Evolutionary conservation across 2,888 invertebrate genomes (phyloP), one percentile per base, ranked within the genome.

Genomic region (Lobophora halterata): DNA sequence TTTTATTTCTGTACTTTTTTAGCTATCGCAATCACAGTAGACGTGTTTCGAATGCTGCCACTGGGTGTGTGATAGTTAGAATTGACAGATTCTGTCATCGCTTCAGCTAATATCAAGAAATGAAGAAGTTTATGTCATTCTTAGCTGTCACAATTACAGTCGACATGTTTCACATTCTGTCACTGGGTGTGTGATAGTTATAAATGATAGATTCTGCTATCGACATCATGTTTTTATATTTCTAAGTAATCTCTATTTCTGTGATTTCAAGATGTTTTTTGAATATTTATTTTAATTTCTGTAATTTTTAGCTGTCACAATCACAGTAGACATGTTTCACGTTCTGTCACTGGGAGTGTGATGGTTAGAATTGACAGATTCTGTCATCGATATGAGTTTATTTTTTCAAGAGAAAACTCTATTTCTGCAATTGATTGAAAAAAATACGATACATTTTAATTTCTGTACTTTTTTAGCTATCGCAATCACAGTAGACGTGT

Each of bases 271-370:
- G n/a, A n/a, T n/a, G n/a, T n/a, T n/a, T n/a, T n/a, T n/a, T n/a
- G n/a, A n/a, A n/a, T n/a, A n/a, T n/a, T n/a, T n/a, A n/a, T n/a
- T n/a, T n/a, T n/a, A n/a, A n/a, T n/a, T n/a, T n/a, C n/a, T n/a
- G n/a, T n/a, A 28, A 18, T 10, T 28, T 19, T 12, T 32, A 36
- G 26, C 49, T 27, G 11, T 41, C 38, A 38, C 18, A 8, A 12
- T 2, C 11, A n/a, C 33, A 43, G 25, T 29, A 20, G 26, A 31
- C 31, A 28, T n/a, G 28, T 28, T 12, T 5, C 9, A n/a, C 6
- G 41, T 26, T 39, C 32, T 51, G 43, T 46, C 49, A 54, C 54
- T 54, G 54, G 51, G 49, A 34, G 17, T 40, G 25, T 46, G 46
- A 42, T 42, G 21, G 23, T 32, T 42, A 19, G 11, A 35, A 28